These are phyloP conservation scores for Melanotaenia nigrans DNA, from an alignment of 2,797 vertebrate genomes.

Conservation along the genomic window DNA sequence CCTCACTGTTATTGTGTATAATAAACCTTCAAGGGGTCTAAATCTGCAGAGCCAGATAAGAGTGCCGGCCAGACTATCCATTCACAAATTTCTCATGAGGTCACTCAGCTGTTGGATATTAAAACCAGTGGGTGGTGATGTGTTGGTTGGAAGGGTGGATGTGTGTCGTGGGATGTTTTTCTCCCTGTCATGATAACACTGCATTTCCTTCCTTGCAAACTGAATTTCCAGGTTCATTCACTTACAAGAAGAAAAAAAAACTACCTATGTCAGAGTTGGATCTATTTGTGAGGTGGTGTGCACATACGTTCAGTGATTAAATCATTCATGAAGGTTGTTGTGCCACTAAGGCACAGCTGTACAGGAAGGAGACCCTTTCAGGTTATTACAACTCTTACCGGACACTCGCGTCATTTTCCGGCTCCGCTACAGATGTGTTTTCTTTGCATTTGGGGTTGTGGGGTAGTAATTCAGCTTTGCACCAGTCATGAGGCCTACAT, in stretches of 20 bases:
- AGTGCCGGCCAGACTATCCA: slow-evolving; percentile 51
- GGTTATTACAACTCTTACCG: slow-evolving; percentile 72
- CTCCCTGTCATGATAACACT: slow-evolving; percentile 59
- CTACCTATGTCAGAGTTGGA: slow-evolving; percentile 24
- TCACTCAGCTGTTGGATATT: slow-evolving; percentile 73
- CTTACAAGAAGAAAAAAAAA: slow-evolving; percentile 22
- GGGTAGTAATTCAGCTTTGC: slow-evolving; percentile 2
- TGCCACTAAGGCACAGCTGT: slow-evolving; percentile 76
- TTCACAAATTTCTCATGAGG: slow-evolving; percentile 77
- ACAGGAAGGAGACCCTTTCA: slow-evolving; percentile 78
- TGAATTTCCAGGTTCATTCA: slow-evolving; percentile 28
- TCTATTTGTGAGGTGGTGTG: slow-evolving; percentile 18
- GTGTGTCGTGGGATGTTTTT: slow-evolving; percentile 72
- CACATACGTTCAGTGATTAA: slow-evolving; percentile 58
- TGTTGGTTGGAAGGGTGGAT: slow-evolving; percentile 1
- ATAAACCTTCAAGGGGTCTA: slow-evolving; percentile 36
- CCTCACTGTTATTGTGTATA: slow-evolving; percentile 73
- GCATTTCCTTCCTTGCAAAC: slow-evolving; percentile 64
- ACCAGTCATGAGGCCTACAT: no score
- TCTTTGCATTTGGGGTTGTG: slow-evolving; percentile 26
- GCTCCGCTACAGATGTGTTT: slow-evolving; percentile 61
- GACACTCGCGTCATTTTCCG: slow-evolving; percentile 64
- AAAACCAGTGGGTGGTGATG: slow-evolving; percentile 34
- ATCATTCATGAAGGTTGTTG: slow-evolving; percentile 70
- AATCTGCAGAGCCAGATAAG: slow-evolving; percentile 71